Base-by-base conservation (phyloP, 2,797 vertebrate species). In the Phaenicophaeus curvirostris region DNA sequence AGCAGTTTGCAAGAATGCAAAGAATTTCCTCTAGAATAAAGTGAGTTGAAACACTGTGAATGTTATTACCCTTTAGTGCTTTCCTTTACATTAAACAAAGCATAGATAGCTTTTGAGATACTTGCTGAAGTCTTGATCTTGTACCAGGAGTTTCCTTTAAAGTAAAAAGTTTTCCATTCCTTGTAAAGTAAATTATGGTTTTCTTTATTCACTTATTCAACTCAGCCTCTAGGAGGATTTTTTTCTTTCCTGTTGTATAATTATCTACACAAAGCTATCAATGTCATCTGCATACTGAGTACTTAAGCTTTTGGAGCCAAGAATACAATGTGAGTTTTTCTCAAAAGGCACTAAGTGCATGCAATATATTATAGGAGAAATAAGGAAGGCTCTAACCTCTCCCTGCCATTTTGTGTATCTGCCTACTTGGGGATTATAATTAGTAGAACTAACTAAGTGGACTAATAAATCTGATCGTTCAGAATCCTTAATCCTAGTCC, bases 301-400 rank as follows among this genome's bases (percentile, higher is more conserved):
- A 33, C 25, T 33, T 44, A 37, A 79, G 31, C 35, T 77, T 82
- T 51, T 87, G 76, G n/a, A 95, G 55, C 31, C 1, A 1, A 68
- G 65, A 91, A 79, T 13, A 16, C 28, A 55, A 62, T 84, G 28
- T 88, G 61, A 87, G 42, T 85, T 77, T 92, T 96, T 85, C 92
- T 77, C 28, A 50, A 63, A 79, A 68, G 48, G 8, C 82, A 89
- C 31, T 69, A 82, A 85, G 35, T 67, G 18, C 15, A 15, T 72
- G 58, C 16, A 80, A 39, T 15, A 51, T 65, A 65, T 35, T 87
- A 35, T 31, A 85, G 54, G 12, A 78, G 37, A 88, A 89, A 79
- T 8, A 37, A 41, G 15, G 62, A 55, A 90, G 72, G n/a, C 19
- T 76, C 41, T 37, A 69, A 41, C 15, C 7, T 91, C 53, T 75